Evolutionary conservation across 2,113 vertebrate species (phyloP).

Genomic region (Solea senegalensis): DNA sequence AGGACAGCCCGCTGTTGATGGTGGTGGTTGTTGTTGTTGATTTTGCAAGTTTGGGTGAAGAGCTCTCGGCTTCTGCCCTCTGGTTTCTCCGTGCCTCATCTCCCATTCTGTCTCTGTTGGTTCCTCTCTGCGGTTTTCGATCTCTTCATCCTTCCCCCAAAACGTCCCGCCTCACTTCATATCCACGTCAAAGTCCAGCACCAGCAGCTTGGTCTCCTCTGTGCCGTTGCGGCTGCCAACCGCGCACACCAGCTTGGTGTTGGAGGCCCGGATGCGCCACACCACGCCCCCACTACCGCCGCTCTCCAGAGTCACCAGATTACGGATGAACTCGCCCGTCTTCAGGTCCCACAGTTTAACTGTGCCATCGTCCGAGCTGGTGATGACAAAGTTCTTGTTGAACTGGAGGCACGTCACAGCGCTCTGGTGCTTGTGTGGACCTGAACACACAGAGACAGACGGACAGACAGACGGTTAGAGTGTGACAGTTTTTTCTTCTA

Average conservation of each 20-base stretch:
- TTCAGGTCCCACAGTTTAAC: conserved; percentile 99
- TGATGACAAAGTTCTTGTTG: conserved; percentile 99
- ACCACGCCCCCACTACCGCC: conserved; percentile 98
- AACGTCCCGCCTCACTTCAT: conserved; percentile 89
- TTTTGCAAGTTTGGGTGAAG: conserved; percentile 46
- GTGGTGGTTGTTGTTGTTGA: conserved; percentile 28
- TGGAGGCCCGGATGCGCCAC: conserved; percentile 98
- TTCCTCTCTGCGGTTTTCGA: conserved; percentile 21
- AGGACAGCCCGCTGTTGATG: conserved; percentile 43
- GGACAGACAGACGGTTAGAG: conserved; percentile 3
- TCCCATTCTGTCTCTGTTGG: conserved; percentile 31
- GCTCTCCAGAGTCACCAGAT: conserved; percentile 98
- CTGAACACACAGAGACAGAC: conserved; percentile 68
- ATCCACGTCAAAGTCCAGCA: conserved; percentile 99
- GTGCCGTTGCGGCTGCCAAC: conserved; percentile 99
- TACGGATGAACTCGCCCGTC: conserved; percentile 99
- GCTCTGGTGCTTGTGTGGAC: conserved; percentile 99
- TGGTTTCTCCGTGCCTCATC: conserved; percentile 39
- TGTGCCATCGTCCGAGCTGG: conserved; percentile 99
- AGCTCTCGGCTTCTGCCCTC: conserved; percentile 48
- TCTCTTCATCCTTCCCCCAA: conserved; percentile 66
- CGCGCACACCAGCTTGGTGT: conserved; percentile 98
- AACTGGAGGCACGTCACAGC: conserved; percentile 99
- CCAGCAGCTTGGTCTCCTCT: conserved; percentile 99
- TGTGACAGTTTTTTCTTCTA: too few species aligned